Evolutionary conservation across 1,140 invertebrate genomes (phyloP).

Genomic region (Camponotus vicinus): DNA sequence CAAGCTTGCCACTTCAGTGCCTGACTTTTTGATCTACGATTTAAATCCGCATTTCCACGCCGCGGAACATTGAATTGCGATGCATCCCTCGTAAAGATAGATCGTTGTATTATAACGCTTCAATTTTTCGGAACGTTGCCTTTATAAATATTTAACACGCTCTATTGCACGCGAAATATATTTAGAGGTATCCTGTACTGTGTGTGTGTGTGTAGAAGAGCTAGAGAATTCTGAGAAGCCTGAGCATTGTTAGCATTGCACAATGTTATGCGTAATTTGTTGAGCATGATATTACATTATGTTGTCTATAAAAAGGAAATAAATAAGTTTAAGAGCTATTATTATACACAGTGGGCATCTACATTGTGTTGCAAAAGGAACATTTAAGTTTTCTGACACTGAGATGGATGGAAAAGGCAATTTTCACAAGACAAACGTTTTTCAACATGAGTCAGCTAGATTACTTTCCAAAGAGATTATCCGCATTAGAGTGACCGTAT

Average conservation of each 20-base stretch:
- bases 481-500: conserved; percentile 13
- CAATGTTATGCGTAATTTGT: conserved; percentile 24
- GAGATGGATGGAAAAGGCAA: conserved; percentile 13
- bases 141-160: background rate
- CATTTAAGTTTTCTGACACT: background rate
- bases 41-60: conserved; percentile 12
- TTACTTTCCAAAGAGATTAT: conserved; percentile 62
- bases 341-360: conserved; percentile 27
- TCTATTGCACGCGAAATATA: background rate
- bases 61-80: background rate
- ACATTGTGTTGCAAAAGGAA: conserved; percentile 37
- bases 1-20: conserved; percentile 38
- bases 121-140: background rate
- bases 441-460: conserved; percentile 38
- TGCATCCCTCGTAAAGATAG: background rate
- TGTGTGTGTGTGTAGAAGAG: too few species aligned
- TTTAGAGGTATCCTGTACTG: background rate
- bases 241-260: background rate
- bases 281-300: background rate
- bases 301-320: background rate
- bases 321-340: background rate
- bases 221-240: background rate
- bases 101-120: background rate
- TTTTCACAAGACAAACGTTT: conserved; percentile 56
- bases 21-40: background rate